These are phyloP conservation scores for Microplitis mediator DNA, from an alignment of 1,140 invertebrate genomes.

Conservation along the genomic window DNA sequence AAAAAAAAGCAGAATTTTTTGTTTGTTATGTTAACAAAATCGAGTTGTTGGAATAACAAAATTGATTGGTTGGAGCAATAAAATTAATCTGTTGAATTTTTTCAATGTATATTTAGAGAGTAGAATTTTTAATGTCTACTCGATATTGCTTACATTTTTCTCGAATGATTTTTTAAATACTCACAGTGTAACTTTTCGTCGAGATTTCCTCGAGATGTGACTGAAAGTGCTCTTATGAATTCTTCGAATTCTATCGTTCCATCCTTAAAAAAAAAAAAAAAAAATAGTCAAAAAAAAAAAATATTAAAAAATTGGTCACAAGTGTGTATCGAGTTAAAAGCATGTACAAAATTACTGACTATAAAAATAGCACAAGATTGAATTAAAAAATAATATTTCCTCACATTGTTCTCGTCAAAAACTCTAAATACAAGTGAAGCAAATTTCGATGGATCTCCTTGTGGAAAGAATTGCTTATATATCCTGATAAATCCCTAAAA, in stretches of 20 bases:
- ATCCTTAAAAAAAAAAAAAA: slow-evolving; percentile 73
- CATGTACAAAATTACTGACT: too few relatives aligned
- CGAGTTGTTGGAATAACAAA: too few relatives aligned
- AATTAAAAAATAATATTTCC: slow-evolving; percentile 38
- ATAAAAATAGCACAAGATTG: too few relatives aligned
- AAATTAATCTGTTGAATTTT: too few relatives aligned
- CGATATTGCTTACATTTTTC: too few relatives aligned
- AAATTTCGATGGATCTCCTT: slow-evolving; percentile 97
- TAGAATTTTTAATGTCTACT: too few relatives aligned
- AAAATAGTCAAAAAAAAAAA: slow-evolving; percentile 32
- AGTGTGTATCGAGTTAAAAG: too few relatives aligned
- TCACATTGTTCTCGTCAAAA: slow-evolving; percentile 98
- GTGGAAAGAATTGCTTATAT: slow-evolving; percentile 98
- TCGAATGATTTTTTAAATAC: slow-evolving; percentile 53
- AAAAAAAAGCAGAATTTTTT: too few relatives aligned
- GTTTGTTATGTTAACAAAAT: too few relatives aligned
- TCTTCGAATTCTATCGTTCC: slow-evolving; percentile 98
- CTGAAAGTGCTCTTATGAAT: slow-evolving; percentile 93
- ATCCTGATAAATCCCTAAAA: slow-evolving; percentile 97
- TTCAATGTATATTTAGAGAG: too few relatives aligned
- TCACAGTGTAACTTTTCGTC: slow-evolving; percentile 97
- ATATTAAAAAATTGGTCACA: background rate
- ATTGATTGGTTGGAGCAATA: too few relatives aligned
- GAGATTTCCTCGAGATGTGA: slow-evolving; percentile 93
- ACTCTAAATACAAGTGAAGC: slow-evolving; percentile 96